These are phyloP conservation scores for Brachyptera risi DNA, from an alignment of 2,888 invertebrate genomes.

Conservation along the genomic window DNA sequence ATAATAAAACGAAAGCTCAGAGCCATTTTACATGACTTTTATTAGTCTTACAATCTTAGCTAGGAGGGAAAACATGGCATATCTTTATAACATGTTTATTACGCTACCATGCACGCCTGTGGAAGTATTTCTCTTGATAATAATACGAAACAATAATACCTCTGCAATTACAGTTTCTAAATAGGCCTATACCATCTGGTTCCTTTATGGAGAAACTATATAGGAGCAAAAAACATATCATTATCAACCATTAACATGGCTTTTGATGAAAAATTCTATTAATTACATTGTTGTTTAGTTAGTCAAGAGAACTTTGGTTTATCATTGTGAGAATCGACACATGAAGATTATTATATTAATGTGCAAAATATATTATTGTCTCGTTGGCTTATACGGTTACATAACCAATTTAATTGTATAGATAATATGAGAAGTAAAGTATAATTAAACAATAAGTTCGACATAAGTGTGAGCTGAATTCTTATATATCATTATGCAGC, in stretches of 20 bases:
- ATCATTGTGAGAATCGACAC: conserved; percentile 15
- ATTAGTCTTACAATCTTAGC: conserved; percentile 1
- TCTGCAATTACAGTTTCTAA: background rate
- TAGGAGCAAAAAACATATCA: too few species aligned
- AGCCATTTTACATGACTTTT: conserved; percentile 19
- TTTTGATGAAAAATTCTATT: conserved; percentile 5
- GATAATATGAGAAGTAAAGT: too few species aligned
- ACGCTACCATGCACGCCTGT: background rate
- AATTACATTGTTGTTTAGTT: background rate
- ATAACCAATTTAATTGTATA: too few species aligned
- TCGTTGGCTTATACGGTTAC: too few species aligned
- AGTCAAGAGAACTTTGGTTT: conserved; percentile 1
- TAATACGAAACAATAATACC: conserved; percentile 1
- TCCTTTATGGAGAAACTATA: too few species aligned
- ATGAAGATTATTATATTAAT: background rate
- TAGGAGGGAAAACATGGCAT: conserved; percentile 2
- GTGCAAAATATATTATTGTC: too few species aligned
- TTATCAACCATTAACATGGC: conserved; percentile 7
- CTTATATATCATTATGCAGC: too few species aligned
- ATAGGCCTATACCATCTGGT: conserved; percentile 3
- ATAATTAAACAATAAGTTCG: too few species aligned
- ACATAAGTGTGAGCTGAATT: too few species aligned
- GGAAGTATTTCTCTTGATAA: background rate
- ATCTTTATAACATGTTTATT: conserved; percentile 12
- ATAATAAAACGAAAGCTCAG: conserved; percentile 18